Base-by-base conservation (phyloP, 1,140 invertebrate species). In the Drosophila malerkotliana region DNA sequence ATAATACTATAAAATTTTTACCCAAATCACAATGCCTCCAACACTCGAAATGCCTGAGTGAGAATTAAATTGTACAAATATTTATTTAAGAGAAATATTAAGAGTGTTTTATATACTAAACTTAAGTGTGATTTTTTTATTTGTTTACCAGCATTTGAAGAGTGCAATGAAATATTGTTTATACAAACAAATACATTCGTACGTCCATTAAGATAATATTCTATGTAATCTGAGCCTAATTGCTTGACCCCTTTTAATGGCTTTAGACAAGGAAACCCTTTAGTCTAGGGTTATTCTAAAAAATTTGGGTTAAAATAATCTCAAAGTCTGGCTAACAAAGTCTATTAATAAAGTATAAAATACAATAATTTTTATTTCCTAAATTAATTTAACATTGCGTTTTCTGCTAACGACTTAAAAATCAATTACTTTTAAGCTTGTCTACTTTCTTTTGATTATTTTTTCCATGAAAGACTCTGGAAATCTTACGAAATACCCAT, bases 401-500 rank as follows among this genome's bases (percentile, higher is more conserved):
- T 34, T 34, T 3, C 32, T 10, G 1, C 34, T 37, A 10, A 37
- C 12, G 10, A 37, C 10, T 37, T 37, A 12, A 12, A 12, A 4
- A 12, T 37, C 3, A 37, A 37, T 37, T 37, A 37, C 4, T 12
- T 37, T 37, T 37, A 12, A 37, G 10, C 34, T 37, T 37, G 12
- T 37, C 12, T 0, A 4, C 9, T 37, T 12, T 37, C 10, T 37
- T 12, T n/a, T n/a, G 34, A n/a, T 37, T 37, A n/a, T 37, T 37
- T 37, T 37, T 12, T 10, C 34, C 12, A 37, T 3, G 21, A 34
- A 55, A 37, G 37, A 39, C 18, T 18, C 4, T 10, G 3, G 37
- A 8, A 4, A 55, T 6, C n/a, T 63, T 73, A 28, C 28, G 58
- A 73, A 73, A 55, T 73, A 51, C 3, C 26, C 18, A 63, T 4